Percentiles rank a stretch among this genome's conserved stretches.
These are phyloP conservation scores for Littorina saxatilis DNA, from an alignment of 1,140 invertebrate species.

Conservation along the genomic window DNA sequence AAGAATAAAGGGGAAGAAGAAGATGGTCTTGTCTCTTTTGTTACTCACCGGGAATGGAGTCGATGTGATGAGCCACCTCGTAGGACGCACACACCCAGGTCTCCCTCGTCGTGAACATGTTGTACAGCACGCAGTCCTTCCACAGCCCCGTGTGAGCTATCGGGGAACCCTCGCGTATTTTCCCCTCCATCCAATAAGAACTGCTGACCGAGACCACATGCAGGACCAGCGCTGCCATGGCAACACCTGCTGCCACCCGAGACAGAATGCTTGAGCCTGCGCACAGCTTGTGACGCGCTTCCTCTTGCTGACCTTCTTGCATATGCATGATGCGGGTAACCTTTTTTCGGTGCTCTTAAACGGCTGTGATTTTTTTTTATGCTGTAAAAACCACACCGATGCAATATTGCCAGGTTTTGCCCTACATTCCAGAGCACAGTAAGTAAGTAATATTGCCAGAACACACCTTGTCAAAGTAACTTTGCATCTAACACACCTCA, in stretches of 20 bases:
- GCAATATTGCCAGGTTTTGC: background rate
- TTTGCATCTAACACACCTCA: no score
- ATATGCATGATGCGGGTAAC: background rate
- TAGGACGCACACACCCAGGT: background rate
- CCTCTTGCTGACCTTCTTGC: slow-evolving; percentile 1
- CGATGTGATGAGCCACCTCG: background rate
- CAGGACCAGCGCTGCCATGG: slow-evolving; percentile 5
- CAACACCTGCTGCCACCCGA: background rate
- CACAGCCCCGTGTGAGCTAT: slow-evolving; percentile 22
- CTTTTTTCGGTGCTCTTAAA: background rate
- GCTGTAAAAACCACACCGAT: no score
- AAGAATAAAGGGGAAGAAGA: no score
- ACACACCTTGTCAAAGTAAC: no score
- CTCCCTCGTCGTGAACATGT: background rate
- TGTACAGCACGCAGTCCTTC: background rate
- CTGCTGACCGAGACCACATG: slow-evolving; percentile 16
- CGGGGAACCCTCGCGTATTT: background rate
- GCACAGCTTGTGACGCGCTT: background rate
- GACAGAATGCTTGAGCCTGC: slow-evolving; percentile 9
- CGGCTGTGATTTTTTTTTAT: background rate
- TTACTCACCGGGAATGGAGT: background rate
- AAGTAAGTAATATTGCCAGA: background rate
- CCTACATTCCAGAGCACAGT: background rate
- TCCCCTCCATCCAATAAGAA: slow-evolving; percentile 18
- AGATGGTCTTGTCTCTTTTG: no score